These are phyloP conservation scores for Spondyliosoma cantharus DNA, from an alignment of 2,797 vertebrate species.

Conservation along the genomic window DNA sequence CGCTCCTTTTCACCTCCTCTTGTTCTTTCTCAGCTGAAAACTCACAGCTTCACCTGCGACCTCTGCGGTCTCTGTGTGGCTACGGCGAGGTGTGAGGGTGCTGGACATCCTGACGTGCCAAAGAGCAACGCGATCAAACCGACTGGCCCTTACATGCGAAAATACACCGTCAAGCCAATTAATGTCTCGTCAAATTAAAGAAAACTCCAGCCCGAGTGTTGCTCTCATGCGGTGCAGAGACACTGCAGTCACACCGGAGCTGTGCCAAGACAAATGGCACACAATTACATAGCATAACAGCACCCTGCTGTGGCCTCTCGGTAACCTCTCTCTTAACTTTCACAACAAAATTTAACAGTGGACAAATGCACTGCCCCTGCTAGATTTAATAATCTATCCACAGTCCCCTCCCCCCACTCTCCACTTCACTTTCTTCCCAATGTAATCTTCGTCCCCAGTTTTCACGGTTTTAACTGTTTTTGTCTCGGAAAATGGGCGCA, in stretches of 20 bases:
- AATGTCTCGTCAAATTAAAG: constrained; percentile 64
- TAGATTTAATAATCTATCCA: constrained; percentile 32
- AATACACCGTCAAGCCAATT: constrained; percentile 66
- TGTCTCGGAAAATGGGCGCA: constrained; percentile 22
- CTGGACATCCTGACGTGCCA: constrained; percentile 40
- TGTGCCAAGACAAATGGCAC: constrained; percentile 58
- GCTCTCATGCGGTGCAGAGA: constrained; percentile 35
- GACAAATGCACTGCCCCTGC: constrained; percentile 23
- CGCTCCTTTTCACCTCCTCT: constrained; percentile 2
- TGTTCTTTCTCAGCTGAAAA: constrained; percentile 5
- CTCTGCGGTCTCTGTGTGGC: neutral
- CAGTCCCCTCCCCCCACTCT: neutral
- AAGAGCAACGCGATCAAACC: constrained; percentile 23
- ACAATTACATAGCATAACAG: constrained; percentile 32
- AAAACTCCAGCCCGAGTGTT: constrained; percentile 30
- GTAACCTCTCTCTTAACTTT: constrained; percentile 44
- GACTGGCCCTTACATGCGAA: constrained; percentile 1
- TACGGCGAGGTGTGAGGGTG: constrained; percentile 43
- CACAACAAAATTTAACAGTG: neutral
- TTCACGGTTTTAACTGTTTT: constrained; percentile 29
- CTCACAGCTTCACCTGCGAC: constrained; percentile 37
- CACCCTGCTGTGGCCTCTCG: constrained; percentile 35
- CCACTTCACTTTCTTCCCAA: constrained; percentile 20
- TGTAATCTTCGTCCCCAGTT: constrained; percentile 28
- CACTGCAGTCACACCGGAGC: constrained; percentile 31